Evolutionary conservation across 1,140 invertebrate genomes (phyloP), one percentile per base, ranked within the genome.

Genomic region (Bombus confusus): DNA sequence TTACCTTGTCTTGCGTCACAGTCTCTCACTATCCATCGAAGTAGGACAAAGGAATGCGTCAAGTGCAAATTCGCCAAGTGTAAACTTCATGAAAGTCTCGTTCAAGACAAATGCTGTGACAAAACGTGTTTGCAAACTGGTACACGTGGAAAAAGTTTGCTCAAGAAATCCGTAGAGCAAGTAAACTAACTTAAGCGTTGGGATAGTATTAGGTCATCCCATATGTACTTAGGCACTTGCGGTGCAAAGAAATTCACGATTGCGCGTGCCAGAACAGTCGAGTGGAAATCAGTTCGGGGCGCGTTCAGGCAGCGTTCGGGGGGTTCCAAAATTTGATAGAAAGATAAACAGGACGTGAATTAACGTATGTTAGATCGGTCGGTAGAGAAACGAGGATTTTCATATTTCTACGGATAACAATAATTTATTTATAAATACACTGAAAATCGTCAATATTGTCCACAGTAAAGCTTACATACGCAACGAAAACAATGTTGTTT

Each of bases 351-450:
- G 18, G 0, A 22, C 6, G 47, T 8, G 18, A 62, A 62, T 62
- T n/a, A 62, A n/a, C 9, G 1, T 12, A n/a, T 13, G 28, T 62
- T 13, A 13, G 12, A n/a, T 13, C 2, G 59, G 1, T 13, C n/a
- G 28, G 10, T 62, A 52, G 47, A 52, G 22, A 22, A 52, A 52
- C 47, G 47, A 22, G 47, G 18, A 52, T 22, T 52, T 52, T 52
- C 1, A 2, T 52, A 22, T 52, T 52, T 52, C 47, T 86, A 72
- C 80, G 62, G 52, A 87, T 89, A 92, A 91, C 86, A 90, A 91
- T 92, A 91, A 91, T 93, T 92, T 92, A 92, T 92, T 92, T 79
- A 91, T 91, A 92, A 91, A 93, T 92, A 92, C 87, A 91, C n/a
- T 88, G 84, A 87, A 83, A 90, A 88, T 88, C n/a, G 85, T 88